Evolutionary conservation across 2,113 vertebrate genomes (phyloP).

Genomic region (Otus sunia): DNA sequence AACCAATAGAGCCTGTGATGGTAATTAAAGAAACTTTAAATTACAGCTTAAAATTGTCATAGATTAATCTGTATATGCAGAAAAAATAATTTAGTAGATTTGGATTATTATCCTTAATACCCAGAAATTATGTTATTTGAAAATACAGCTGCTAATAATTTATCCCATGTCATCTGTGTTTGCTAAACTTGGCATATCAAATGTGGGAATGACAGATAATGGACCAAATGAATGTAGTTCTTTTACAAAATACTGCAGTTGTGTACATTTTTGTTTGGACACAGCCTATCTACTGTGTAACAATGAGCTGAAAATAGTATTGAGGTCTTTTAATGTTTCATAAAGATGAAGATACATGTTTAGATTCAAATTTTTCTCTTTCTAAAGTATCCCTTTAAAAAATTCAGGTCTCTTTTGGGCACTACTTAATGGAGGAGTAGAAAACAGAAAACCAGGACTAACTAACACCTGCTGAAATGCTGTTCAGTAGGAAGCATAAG

Average conservation of each 20-base stretch:
- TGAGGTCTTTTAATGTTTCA: background rate
- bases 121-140: background rate
- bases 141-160: background rate
- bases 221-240: background rate
- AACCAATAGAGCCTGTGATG: background rate
- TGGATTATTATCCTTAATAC: background rate
- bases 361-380: background rate
- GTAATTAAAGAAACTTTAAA: background rate
- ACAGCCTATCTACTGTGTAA: background rate
- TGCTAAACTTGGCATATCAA: background rate
- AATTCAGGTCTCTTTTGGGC: background rate
- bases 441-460: background rate
- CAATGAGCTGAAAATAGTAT: background rate
- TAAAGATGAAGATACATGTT: background rate
- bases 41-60: background rate
- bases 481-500: background rate
- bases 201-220: background rate
- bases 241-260: background rate
- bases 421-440: background rate
- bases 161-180: background rate
- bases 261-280: background rate
- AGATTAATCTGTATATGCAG: background rate
- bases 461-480: background rate
- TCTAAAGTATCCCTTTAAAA: background rate
- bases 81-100: background rate